Evolutionary conservation across 1,140 invertebrate genomes (phyloP), one percentile per base, ranked within the genome.

Genomic region (Atta texana): DNA sequence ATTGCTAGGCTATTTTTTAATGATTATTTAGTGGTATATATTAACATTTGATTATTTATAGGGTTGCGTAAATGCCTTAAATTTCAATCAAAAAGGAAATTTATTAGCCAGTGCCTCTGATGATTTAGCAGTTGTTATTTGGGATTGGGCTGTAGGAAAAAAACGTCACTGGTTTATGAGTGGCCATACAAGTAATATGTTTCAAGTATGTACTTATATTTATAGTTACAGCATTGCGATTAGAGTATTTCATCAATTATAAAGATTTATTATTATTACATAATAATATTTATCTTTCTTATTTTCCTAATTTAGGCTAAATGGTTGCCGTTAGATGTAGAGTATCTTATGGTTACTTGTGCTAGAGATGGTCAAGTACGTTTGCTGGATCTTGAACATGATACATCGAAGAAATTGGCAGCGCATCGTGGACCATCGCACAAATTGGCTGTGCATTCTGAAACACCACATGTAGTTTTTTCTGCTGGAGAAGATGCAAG

Each of bases 11-110:
- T n/a, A 72, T 44, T 49, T 7, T 6, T 57, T 10, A 59, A 61
- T 55, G 12, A 31, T 64, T 31, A 28, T 44, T 44, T 44, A 44
- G 39, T 44, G 39, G 7, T 75, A 64, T 66, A 16, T 74, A 64
- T 76, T 44, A 21, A 77, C 10, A 10, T 59, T 66, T 0, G 2
- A 21, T 80, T 57, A 68, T 77, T 92, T 90, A 34, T 24, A 95
- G 91, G 98, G 98, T 61, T 99, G 98, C 96, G 98, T 99, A 12
- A 99, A 99, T 96, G 97, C 98, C 64, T 96, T 99, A 57, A 97
- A 98, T 95, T 99, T 99, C 94, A 98, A 98, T 95, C 96, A 96
- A 71, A 95, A 96, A 93, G 98, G 98, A 55, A 96, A 97, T 64
- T 95, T 97, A 64, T 94, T 99, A 71, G 98, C 97, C 0, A 98